Percentiles rank a stretch among this genome's conserved stretches.
Conservation (phyloP, 2,888 invertebrate species). For the Drosophila austrosaltans region DNA sequence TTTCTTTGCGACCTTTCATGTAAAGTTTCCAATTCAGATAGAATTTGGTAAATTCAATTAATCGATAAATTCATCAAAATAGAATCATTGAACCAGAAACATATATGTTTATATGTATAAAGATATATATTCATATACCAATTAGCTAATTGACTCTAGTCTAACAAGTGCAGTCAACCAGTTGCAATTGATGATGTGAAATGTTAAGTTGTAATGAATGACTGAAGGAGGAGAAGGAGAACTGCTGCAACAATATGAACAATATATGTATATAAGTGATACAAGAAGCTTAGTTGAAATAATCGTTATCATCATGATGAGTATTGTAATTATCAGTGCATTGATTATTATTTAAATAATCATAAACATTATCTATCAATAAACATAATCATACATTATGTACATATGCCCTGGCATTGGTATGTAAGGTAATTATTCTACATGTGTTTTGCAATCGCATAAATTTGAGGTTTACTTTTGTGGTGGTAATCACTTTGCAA, state of each 20-base stretch:
- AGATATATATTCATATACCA: neutral
- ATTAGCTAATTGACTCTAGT: conserved; percentile 17
- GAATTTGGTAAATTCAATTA: too few species aligned
- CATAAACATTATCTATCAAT: conserved; percentile 12
- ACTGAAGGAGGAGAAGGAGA: neutral
- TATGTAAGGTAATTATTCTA: conserved; percentile 35
- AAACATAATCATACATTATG: conserved; percentile 4
- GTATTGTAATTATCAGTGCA: neutral
- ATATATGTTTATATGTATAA: too few species aligned
- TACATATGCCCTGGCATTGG: conserved; percentile 11
- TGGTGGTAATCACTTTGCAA: conserved; percentile 60
- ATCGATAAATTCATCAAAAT: too few species aligned
- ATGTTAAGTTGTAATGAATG: neutral
- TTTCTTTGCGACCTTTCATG: too few species aligned
- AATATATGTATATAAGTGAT: too few species aligned
- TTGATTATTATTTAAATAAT: conserved; percentile 15
- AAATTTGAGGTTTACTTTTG: conserved; percentile 62
- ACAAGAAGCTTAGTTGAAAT: neutral
- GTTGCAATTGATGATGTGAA: neutral
- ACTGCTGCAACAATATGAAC: neutral
- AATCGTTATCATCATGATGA: conserved; percentile 14
- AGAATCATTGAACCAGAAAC: too few species aligned
- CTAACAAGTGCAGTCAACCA: neutral
- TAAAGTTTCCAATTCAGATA: too few species aligned
- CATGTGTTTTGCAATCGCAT: conserved; percentile 53